Evolutionary conservation across 2,797 vertebrate genomes (phyloP), one percentile per base, ranked within the genome.

Genomic region (Poeciliopsis infans): DNA sequence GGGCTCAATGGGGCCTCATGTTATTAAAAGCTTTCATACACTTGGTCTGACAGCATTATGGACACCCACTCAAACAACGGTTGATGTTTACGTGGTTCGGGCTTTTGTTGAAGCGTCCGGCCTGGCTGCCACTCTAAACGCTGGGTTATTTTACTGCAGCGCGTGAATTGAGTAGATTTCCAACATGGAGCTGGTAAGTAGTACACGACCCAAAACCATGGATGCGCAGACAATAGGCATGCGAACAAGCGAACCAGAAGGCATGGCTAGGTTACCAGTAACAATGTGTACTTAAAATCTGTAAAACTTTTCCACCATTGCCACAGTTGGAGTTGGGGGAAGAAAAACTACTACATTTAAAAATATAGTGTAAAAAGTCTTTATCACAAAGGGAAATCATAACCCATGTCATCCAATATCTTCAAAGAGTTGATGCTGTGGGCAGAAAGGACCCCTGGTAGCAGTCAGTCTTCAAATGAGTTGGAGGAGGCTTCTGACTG

Each of bases 1-100:
- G 41, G 66, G 80, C 85, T 92, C 88, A 92, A 85, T 87, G 85
- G 64, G 87, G 77, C 79, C 80, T 80, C 79, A 64, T 91, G 83
- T 87, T 89, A 91, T 88, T 91, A 91, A 93, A 89, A 88, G 88
- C 90, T 86, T 91, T 88, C 57, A 90, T 83, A 77, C 82, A 66
- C 82, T 74, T 20, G 33, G 72, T 79, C 69, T 79, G 78, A 80
- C 57, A 74, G 82, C 55, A 74, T 84, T 83, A 78, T 88, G 82
- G 72, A 82, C 71, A 74, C 12, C 20, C 12, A 41, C 46, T 59
- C 51, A 71, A 83, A 78, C 46, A 25, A 55, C 51, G 41, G 45
- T 39, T 45, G 25, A 43, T 36, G 70, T 43, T 88, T 64, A 79
- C 75, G 79, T 51, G 79, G 78, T 45, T n/a, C 80, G 74, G 49